Evolutionary conservation across 1,140 invertebrate genomes (phyloP), one percentile per base, ranked within the genome.

Genomic region (Leptinotarsa lineolata): DNA sequence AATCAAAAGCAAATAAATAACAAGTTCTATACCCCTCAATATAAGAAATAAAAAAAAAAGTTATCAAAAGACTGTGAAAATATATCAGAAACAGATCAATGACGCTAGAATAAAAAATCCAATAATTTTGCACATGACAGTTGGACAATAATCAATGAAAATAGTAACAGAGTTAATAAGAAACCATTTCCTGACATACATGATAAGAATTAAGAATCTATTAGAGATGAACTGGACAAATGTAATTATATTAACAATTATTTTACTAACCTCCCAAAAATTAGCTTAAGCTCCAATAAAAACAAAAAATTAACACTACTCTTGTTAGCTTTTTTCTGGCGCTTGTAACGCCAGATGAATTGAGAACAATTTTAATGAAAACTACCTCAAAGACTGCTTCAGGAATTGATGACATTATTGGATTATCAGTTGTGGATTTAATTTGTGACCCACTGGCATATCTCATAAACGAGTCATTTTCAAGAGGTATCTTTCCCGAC

Each of bases 401-500:
- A 63, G 60, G 60, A 60, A 63, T 63, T 63, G 60, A 22, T 63
- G 60, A 63, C 13, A 63, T 63, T 63, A 24, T 18, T 63, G 18
- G 1, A 22, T 63, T 63, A 63, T 63, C 60, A 22, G 60, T 63
- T 63, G 6, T 63, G 60, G 60, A 63, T 20, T 63, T 18, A 63
- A 63, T 63, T 63, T 63, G 60, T 63, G 60, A 63, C 5, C 60
- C 60, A 63, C 1, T 63, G 60, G 60, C 60, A 22, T 63, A 63
- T 63, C 60, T 63, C 60, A 60, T 60, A 60, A 60, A 60, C n/a
- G 59, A 60, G 59, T 60, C 59, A n/a, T 63, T 63, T n/a, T 15
- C 46, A 15, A 48, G 46, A 48, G 13, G 46, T 48, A 48, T 48
- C 4, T 48, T 63, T 63, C 60, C 60, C 1, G 60, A 21, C 60